Evolutionary conservation across 2,113 vertebrate genomes (phyloP), one percentile per base, ranked within the genome.

Genomic region (Tapirus terrestris): DNA sequence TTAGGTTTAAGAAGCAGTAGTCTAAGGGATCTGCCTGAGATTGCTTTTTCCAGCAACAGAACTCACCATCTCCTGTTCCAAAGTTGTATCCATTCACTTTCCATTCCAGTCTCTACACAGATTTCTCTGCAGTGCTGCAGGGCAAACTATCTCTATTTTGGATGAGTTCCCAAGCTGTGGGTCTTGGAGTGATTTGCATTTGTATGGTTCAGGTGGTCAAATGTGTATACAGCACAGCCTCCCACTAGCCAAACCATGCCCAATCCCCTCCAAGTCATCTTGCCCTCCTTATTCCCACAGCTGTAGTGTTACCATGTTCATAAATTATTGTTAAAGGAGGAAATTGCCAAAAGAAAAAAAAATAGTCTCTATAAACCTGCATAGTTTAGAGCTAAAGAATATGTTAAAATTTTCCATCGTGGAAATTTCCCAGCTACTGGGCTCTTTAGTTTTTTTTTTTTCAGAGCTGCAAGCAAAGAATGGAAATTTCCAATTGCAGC

Each of bases 401-500:
- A 96, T 96, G 98, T 98, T 98, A 98, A 99, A 99, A 99, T 98
- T 98, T 99, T 99, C 98, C 99, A 98, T 98, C 91, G 89, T 99
- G 99, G 98, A 99, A 99, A 99, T 98, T 99, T 99, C 98, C 99
- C 98, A 98, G 98, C 98, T 98, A 98, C 98, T 96, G 98, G 98
- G 98, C 96, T 98, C 97, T 98, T 98, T 93, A 98, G 98, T 61
- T 92, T 97, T 96, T 96, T 97, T 96, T 98, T 98, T 98, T 97
- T 96, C 98, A 98, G 98, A 97, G 98, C 98, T 99, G 98, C 98
- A 98, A 99, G 98, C 98, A 99, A 98, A 99, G 99, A 98, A 99
- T 99, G 99, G 99, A 99, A 99, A 99, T 99, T 99, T 99, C 99
- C 99, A 98, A 98, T 99, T 98, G 98, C 98, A 98, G 98, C 99